Evolutionary conservation across 1,140 invertebrate species (phyloP), one percentile per base, ranked within the genome.

Genomic region (Zophobas morio): DNA sequence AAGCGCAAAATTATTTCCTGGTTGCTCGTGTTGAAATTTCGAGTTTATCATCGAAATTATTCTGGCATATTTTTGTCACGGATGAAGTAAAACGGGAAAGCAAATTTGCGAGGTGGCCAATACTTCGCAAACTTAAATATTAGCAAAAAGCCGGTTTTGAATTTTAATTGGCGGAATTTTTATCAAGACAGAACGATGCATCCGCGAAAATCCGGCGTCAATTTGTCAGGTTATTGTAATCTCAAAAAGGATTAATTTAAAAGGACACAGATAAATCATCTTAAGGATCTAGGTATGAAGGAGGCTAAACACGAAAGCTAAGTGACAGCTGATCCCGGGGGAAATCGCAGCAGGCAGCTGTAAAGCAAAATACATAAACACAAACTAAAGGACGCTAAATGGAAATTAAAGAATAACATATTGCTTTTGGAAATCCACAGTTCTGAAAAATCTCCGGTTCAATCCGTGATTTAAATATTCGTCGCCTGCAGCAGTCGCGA

Each of bases 211-310:
- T n/a, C 36, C 33, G 34, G 6, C 60, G n/a, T 40, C 39, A 66
- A 66, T 66, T 66, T 66, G 34, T 66, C 60, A 66, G 42, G n/a
- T 66, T 37, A 66, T 66, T 66, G 37, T 66, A 66, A 66, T 66
- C 60, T 66, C 20, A 40, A 66, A 46, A 66, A 66, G 39, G 60
- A 66, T 66, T 66, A 66, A 66, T 66, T 42, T 66, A 66, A 66
- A 66, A 32, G 60, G 60, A 66, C 60, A 66, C 39, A 66, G 60
- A 66, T 66, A 66, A 66, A 66, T 66, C 60, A 66, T 66, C 60
- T 66, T 66, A 66, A 66, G 60, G 8, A 33, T 3, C 37, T 66
- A 42, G 60, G 20, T 66, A 66, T 66, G 60, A 42, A 66, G 60
- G 33, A 66, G 39, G 60, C 39, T 66, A 66, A 66, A 66, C 32